A percentile compares a stretch with the other conserved stretches of the same genome.
phyloP scores from a whole-genome alignment of 2,797 vertebrate species.

The Tarsius wallacei region DNA sequence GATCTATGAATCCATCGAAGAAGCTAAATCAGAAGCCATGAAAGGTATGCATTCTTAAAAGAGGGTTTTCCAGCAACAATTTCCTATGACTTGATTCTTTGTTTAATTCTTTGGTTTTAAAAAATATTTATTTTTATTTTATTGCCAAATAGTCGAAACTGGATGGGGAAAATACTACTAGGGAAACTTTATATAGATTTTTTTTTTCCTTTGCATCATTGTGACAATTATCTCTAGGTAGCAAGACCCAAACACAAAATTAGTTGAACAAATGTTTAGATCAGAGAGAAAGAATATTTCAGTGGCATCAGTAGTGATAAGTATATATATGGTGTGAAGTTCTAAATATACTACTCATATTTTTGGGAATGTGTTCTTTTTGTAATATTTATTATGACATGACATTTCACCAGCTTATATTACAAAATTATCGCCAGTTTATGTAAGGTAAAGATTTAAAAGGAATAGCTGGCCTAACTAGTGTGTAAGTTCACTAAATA shows the following conservation, averaged over 20 bases:
- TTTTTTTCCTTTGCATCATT: not conserved
- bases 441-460: slow-evolving; percentile 33
- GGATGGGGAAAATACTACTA: not conserved
- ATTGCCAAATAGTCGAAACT: slow-evolving; percentile 24
- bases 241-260: not conserved
- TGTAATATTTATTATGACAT: slow-evolving; percentile 16
- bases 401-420: not conserved
- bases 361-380: not conserved
- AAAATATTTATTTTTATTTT: slow-evolving; percentile 62
- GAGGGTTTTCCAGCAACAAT: not conserved
- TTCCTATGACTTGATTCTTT: slow-evolving; percentile 22
- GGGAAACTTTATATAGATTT: not conserved
- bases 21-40: slow-evolving; percentile 98
- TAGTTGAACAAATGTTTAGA: slow-evolving; percentile 38
- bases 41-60: slow-evolving; percentile 92
- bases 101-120: slow-evolving; percentile 5
- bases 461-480: not conserved
- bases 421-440: slow-evolving; percentile 47
- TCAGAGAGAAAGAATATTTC: slow-evolving; percentile 59
- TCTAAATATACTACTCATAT: not conserved
- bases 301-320: not conserved
- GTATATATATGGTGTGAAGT: not conserved
- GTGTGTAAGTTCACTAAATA: slow-evolving; percentile 8
- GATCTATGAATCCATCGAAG: slow-evolving; percentile 98
- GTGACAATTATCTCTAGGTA: slow-evolving; percentile 4